These are phyloP conservation scores for Drosophila paulistorum DNA, from an alignment of 1,140 invertebrate genomes.

Conservation along the genomic window DNA sequence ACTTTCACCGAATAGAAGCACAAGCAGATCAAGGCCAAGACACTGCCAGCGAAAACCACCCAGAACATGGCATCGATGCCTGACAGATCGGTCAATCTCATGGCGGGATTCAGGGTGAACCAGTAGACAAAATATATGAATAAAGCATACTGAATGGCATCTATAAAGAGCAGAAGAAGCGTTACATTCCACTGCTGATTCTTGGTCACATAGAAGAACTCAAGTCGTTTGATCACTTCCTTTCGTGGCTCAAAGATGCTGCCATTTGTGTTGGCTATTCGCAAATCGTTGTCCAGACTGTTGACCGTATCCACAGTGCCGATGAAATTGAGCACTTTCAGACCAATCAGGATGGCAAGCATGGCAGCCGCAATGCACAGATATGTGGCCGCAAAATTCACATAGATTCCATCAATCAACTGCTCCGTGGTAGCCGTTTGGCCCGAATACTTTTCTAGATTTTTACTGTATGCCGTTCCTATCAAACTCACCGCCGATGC, in stretches of 20 bases:
- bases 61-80: conserved; percentile 70
- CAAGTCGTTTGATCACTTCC: conserved; percentile 70
- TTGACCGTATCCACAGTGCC: conserved; percentile 68
- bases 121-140: conserved; percentile 76
- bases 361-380: conserved; percentile 56
- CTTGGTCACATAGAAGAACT: conserved; percentile 80
- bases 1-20: conserved; percentile 68
- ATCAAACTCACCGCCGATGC: conserved; percentile 72
- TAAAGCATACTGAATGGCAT: conserved; percentile 71
- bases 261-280: conserved; percentile 76
- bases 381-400: conserved; percentile 73
- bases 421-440: conserved; percentile 49
- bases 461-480: conserved; percentile 57
- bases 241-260: conserved; percentile 67
- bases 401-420: conserved; percentile 69
- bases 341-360: conserved; percentile 62
- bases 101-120: conserved; percentile 66
- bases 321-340: conserved; percentile 68
- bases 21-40: conserved; percentile 43
- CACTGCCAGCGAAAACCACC: conserved; percentile 68
- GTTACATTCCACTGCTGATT: conserved; percentile 76
- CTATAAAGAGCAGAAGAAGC: conserved; percentile 67
- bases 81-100: conserved; percentile 52
- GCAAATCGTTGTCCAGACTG: conserved; percentile 74
- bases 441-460: conserved; percentile 39